Evolutionary conservation across 2,888 invertebrate species (phyloP).

Genomic region (Ctenicera cuprea): DNA sequence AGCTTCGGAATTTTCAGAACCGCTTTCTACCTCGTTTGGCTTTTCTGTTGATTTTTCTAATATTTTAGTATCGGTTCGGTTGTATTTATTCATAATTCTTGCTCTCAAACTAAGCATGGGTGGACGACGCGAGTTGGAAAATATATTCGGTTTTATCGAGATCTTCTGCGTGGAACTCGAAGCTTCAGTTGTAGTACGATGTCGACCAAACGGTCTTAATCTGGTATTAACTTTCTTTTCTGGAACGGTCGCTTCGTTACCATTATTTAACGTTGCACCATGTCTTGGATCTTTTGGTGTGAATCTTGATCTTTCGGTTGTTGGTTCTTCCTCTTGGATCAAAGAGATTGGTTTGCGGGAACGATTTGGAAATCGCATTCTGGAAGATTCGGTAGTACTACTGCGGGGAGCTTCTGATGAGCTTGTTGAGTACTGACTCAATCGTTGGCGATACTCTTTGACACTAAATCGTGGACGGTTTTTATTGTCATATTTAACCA

Average conservation of each 20-base stretch:
- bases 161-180: slow-evolving; percentile 64
- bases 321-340: slow-evolving; percentile 69
- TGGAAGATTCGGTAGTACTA: slow-evolving; percentile 60
- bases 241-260: slow-evolving; percentile 59
- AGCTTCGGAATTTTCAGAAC: slow-evolving; percentile 67
- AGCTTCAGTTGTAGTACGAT: slow-evolving; percentile 65
- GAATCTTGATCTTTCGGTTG: slow-evolving; percentile 69
- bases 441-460: slow-evolving; percentile 83
- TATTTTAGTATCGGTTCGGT: slow-evolving; percentile 56
- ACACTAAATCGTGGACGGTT: slow-evolving; percentile 85
- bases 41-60: slow-evolving; percentile 66
- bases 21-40: slow-evolving; percentile 65
- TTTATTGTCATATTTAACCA: slow-evolving; percentile 74
- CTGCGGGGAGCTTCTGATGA: slow-evolving; percentile 33
- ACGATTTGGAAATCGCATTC: slow-evolving; percentile 74
- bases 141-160: slow-evolving; percentile 69
- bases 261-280: slow-evolving; percentile 53
- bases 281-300: slow-evolving; percentile 69
- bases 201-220: slow-evolving; percentile 66
- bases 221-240: slow-evolving; percentile 63
- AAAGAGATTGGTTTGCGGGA: slow-evolving; percentile 71
- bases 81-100: slow-evolving; percentile 63
- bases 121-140: slow-evolving; percentile 65
- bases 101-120: slow-evolving; percentile 64
- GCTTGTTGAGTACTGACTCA: slow-evolving; percentile 74